Evolutionary conservation across 2,888 invertebrate genomes (phyloP).

Genomic region (Leucophora obtusa): DNA sequence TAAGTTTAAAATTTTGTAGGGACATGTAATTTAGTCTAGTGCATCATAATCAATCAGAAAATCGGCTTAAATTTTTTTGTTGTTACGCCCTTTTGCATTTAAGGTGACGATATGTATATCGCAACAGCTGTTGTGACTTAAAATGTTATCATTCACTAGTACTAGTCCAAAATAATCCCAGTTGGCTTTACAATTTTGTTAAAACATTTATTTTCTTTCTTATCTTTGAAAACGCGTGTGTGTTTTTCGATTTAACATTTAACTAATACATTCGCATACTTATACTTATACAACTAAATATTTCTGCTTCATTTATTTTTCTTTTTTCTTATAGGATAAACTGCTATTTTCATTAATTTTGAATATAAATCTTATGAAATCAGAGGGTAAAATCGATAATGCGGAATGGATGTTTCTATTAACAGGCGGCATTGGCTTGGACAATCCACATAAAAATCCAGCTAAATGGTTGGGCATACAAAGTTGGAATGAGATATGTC

Average conservation of each 20-base stretch:
- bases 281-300: not conserved
- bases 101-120: no score
- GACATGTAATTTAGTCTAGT: no score
- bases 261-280: not conserved
- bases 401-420: constrained; percentile 91
- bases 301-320: constrained; percentile 30
- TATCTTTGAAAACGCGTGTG: not conserved
- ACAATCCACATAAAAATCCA: constrained; percentile 86
- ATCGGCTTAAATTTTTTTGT: no score
- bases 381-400: constrained; percentile 81
- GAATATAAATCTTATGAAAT: constrained; percentile 85
- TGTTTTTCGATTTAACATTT: constrained; percentile 16
- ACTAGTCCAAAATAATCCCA: constrained; percentile 25
- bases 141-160: constrained; percentile 34
- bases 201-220: not conserved
- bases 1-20: no score
- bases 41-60: no score
- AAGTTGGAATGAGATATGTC: constrained; percentile 89
- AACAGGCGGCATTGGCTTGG: constrained; percentile 90
- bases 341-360: constrained; percentile 90
- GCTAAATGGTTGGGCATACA: constrained; percentile 85
- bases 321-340: constrained; percentile 84
- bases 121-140: constrained; percentile 46
- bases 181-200: constrained; percentile 36
- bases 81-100: no score